Conservation (phyloP, 1,140 invertebrate species). For the Acromyrmex heyeri region DNA sequence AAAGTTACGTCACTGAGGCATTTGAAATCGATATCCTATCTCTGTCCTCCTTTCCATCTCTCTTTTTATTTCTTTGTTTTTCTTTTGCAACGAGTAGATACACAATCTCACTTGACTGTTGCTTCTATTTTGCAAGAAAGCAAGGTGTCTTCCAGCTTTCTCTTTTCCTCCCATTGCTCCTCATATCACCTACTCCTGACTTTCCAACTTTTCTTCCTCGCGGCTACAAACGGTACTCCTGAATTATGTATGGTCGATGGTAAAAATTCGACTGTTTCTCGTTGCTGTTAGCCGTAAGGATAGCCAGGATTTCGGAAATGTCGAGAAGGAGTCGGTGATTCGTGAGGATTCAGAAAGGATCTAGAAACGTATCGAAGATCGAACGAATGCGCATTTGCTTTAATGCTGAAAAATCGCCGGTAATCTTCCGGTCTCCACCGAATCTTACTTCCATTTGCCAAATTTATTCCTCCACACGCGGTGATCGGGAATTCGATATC, state of each 20-base stretch:
- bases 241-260: conserved; percentile 68
- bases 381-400: conserved; percentile 27
- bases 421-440: conserved; percentile 4
- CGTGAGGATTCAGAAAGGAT: not conserved
- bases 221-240: conserved; percentile 15
- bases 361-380: conserved; percentile 8
- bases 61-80: conserved; percentile 35
- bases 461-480: conserved; percentile 28
- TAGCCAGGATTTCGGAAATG: conserved; percentile 46
- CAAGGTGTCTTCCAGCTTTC: conserved; percentile 29
- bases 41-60: not conserved
- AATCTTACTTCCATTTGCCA: not conserved
- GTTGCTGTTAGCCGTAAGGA: conserved; percentile 39
- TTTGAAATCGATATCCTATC: conserved; percentile 40
- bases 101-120: conserved; percentile 56
- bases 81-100: conserved; percentile 34
- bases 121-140: conserved; percentile 39
- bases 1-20: conserved; percentile 21
- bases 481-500: not conserved
- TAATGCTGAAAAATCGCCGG: conserved; percentile 28
- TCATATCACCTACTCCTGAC: conserved; percentile 10
- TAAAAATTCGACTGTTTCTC: conserved; percentile 62
- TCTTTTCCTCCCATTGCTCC: not conserved
- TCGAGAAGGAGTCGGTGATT: not conserved
- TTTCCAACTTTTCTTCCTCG: conserved; percentile 32